phyloP scores from a whole-genome alignment of 2,113 vertebrate genomes.

The Anguilla rostrata region DNA sequence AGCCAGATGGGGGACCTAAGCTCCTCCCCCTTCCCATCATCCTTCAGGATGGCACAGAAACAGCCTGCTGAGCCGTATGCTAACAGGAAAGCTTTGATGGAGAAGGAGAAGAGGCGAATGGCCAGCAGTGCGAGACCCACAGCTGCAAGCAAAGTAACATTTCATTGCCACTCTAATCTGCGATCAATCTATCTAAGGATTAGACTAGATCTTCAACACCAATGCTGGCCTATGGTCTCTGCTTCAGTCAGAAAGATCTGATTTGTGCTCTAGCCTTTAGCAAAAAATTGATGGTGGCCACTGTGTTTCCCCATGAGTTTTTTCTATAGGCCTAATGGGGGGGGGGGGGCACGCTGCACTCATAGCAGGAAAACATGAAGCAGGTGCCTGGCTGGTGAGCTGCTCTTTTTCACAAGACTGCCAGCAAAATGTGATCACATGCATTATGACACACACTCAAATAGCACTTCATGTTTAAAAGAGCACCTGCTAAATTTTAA shows the following conservation, averaged over 20 bases:
- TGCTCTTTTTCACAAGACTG: neutral
- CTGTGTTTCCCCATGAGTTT: neutral
- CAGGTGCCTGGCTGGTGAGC: neutral
- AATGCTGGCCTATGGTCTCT: neutral
- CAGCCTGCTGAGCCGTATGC: conserved; percentile 53
- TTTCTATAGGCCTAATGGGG: neutral
- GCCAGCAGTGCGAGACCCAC: conserved; percentile 52
- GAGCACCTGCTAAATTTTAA: no score
- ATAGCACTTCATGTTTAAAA: no score
- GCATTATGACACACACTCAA: neutral
- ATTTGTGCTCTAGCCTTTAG: neutral
- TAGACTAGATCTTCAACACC: neutral
- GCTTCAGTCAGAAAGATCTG: neutral
- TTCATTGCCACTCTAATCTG: conserved; percentile 4
- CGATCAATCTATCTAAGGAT: neutral
- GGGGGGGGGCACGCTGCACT: neutral
- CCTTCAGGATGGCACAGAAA: conserved; percentile 15
- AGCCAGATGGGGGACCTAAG: conserved; percentile 43
- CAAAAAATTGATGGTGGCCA: neutral
- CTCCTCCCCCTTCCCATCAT: conserved; percentile 34
- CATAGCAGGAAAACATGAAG: neutral
- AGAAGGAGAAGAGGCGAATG: conserved; percentile 35
- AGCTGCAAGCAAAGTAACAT: conserved; percentile 38
- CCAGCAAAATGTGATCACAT: neutral
- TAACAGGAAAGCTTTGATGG: conserved; percentile 47